phyloP scores from a whole-genome alignment of 2,888 invertebrate genomes.

The Rhagonycha fulva region DNA sequence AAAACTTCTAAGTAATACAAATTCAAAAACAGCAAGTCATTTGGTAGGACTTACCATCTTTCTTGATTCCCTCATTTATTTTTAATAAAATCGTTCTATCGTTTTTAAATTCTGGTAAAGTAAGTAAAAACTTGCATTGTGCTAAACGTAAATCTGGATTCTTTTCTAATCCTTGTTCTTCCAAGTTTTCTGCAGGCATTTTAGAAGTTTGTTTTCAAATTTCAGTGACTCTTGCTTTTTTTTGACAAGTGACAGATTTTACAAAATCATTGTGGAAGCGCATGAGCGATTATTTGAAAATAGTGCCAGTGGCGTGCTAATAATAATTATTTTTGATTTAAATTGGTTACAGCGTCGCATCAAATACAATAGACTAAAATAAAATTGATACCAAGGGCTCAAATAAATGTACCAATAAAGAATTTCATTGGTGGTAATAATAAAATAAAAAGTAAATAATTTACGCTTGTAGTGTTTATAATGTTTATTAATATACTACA shows the following conservation, averaged over 20 bases:
- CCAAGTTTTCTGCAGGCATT: constrained; percentile 64
- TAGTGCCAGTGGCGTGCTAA: neutral
- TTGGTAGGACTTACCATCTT: constrained; percentile 61
- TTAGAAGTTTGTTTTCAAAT: constrained; percentile 31
- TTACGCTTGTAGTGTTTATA: too few relatives aligned
- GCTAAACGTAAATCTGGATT: constrained; percentile 81
- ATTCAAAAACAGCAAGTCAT: constrained; percentile 49
- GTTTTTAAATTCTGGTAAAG: constrained; percentile 75
- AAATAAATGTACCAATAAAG: too few relatives aligned
- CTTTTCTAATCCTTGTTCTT: constrained; percentile 64
- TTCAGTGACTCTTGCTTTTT: neutral
- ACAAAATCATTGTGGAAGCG: neutral
- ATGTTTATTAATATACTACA: too few relatives aligned
- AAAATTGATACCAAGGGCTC: too few relatives aligned
- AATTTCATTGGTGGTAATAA: too few relatives aligned
- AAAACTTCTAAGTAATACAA: neutral
- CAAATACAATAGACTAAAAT: too few relatives aligned
- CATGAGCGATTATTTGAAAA: neutral
- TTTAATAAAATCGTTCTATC: constrained; percentile 65
- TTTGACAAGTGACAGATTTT: constrained; percentile 1
- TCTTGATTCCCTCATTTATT: constrained; percentile 76
- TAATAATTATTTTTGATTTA: too few relatives aligned
- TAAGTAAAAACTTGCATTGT: constrained; percentile 86
- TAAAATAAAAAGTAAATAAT: too few relatives aligned
- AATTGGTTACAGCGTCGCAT: too few relatives aligned